Base-by-base conservation (phyloP, 2,888 invertebrate species). In the Oxystoma pomonae region DNA sequence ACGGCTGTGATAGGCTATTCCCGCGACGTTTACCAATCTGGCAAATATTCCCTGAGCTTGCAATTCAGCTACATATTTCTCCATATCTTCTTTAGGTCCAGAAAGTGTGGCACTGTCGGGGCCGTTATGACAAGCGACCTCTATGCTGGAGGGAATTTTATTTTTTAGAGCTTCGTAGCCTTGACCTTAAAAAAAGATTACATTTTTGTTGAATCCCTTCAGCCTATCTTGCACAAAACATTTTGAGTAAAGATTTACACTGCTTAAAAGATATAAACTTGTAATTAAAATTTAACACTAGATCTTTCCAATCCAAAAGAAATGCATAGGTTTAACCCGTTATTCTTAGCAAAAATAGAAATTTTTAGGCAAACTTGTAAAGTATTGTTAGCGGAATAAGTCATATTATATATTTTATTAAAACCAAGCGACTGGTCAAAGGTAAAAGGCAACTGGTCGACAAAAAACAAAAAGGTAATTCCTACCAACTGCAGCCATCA, bases 1-100 rank as follows among this genome's bases (percentile, higher is more conserved):
- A 61, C 87, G 85, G 64, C 94, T 94, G 76, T 96, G 96, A 74
- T 95, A 96, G 0, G 96, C 93, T 70, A 94, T 92, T 73, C 94
- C 92, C 59, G 92, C 88, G 73, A 92, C 92, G 20, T 91, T 89
- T 0, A 96, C 94, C 73, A 91, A 88, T 67, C 88, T 87, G 0
- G 93, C 93, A 74, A 94, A 94, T 56, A 93, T 84, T 0, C 88
- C 90, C 70, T 92, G 86, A 0, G 84, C 83, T 73, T 84, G 81
- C n/a, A 86, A 71, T 64, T 82, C 71, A 61, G 81, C 82, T 0
- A 90, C 86, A 69, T 88, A 88, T 19, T 80, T 78, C 60, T 81
- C 80, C 80, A 90, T 85, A 9, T 81, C 81, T 20, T 86, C 86
- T 1, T 83, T 83, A 0, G 90, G 90, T 0, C 92, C 93, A 1